Evolutionary conservation across 1,140 invertebrate species (phyloP), one percentile per base, ranked within the genome.

Genomic region (Sitophilus oryzae): DNA sequence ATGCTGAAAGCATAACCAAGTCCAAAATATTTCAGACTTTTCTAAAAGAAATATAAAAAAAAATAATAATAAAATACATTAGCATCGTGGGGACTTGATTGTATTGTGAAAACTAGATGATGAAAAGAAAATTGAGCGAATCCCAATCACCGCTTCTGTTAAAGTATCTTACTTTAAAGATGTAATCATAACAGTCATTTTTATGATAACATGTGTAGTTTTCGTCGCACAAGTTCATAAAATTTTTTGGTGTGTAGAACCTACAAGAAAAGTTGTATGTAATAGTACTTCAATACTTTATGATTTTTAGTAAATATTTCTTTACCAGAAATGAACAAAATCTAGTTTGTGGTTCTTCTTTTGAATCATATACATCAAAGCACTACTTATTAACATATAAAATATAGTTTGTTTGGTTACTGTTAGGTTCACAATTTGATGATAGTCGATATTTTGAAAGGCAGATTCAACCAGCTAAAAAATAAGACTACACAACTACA

Each of bases 1-100:
- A 59, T 43, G 36, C 60, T 56, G 35, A 66, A 34, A 14, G 47
- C 41, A 36, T 51, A 62, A 11, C 64, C 64, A 34, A 66, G 25
- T 9, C 34, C n/a, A 34, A 63, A 66, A 52, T 61, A 66, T 42
- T 62, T 64, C 4, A 49, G 14, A 9, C 51, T 34, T 43, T 56
- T 58, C 64, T 66, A 16, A 53, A 61, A 61, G 5, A 5, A 42
- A 30, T 23, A 35, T 34, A 34, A 46, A 22, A 45, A 14, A 16
- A 35, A 46, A 53, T 20, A 30, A 23, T 0, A 14, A 20, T 18
- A 11, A 6, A 16, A n/a, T n/a, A n/a, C n/a, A n/a, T n/a, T n/a
- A n/a, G n/a, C n/a, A n/a, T n/a, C n/a, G n/a, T n/a, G n/a, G n/a
- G n/a, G n/a, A n/a, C n/a, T n/a, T n/a, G n/a, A n/a, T n/a, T n/a